A percentile compares a stretch with the other conserved stretches of the same genome.
Conservation (phyloP, 2,797 vertebrate species). For the Neopelma chrysocephalum region DNA sequence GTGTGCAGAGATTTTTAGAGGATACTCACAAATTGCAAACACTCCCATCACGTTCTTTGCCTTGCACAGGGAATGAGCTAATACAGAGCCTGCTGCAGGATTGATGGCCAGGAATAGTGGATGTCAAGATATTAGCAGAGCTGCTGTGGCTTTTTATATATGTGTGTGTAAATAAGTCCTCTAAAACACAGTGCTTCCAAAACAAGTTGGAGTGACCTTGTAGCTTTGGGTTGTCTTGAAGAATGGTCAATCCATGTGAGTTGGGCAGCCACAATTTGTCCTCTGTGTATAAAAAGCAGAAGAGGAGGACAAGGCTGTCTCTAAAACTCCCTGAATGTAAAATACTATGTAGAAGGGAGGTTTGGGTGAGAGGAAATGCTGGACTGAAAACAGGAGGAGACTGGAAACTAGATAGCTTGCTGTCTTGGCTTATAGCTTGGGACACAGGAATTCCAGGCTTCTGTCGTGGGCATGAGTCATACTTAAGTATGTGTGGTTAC, state of each 20-base stretch:
- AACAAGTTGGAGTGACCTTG: background rate
- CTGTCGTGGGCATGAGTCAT: slow-evolving; percentile 18
- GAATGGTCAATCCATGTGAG: background rate
- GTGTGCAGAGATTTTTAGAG: background rate
- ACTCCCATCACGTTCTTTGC: background rate
- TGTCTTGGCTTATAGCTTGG: background rate
- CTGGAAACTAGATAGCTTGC: slow-evolving; percentile 6
- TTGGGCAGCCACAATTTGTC: background rate
- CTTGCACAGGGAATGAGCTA: background rate
- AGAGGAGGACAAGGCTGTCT: background rate
- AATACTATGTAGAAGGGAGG: background rate
- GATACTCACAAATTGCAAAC: background rate
- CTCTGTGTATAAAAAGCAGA: background rate
- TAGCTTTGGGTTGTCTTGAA: background rate
- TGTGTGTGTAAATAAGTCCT: background rate
- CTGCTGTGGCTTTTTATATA: background rate
- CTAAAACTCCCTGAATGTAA: background rate
- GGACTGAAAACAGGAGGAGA: background rate
- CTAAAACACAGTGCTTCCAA: background rate
- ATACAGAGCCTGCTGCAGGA: background rate
- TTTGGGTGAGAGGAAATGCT: background rate
- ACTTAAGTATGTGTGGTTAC: slow-evolving; percentile 26
- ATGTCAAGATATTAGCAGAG: background rate
- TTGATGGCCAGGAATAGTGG: background rate
- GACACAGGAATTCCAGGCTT: slow-evolving; percentile 2